Conservation (phyloP, 2,797 vertebrate species). For the Acanthornis magna region DNA sequence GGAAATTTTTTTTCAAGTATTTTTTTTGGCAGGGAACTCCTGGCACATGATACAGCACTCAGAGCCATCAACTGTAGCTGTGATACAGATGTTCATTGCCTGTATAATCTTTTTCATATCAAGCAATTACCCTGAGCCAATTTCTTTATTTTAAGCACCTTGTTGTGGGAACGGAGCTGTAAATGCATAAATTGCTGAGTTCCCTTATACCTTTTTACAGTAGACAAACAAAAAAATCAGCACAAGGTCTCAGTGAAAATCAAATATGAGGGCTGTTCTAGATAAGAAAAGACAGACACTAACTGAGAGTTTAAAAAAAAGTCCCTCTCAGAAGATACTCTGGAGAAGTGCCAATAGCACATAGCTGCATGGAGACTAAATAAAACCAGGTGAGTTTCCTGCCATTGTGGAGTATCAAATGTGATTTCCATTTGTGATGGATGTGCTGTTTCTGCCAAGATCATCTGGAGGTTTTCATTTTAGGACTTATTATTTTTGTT, state of each 20-base stretch:
- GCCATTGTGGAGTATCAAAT: constrained; percentile 58
- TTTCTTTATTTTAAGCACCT: constrained; percentile 68
- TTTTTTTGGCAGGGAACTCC: constrained; percentile 54
- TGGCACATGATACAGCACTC: constrained; percentile 50
- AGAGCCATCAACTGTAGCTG: constrained; percentile 64
- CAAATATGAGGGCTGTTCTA: constrained; percentile 4
- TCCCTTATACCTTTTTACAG: background rate
- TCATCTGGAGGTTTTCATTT: constrained; percentile 49
- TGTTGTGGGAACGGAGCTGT: constrained; percentile 54
- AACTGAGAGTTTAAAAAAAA: background rate
- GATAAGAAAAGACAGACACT: constrained; percentile 38
- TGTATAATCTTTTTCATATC: constrained; percentile 65
- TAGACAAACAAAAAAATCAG: background rate
- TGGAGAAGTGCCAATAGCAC: constrained; percentile 48
- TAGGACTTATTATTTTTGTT: constrained; percentile 36
- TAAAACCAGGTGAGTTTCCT: constrained; percentile 69
- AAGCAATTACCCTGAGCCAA: constrained; percentile 54
- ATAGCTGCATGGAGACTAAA: constrained; percentile 52
- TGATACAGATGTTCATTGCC: constrained; percentile 67
- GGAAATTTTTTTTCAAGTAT: constrained; percentile 15
- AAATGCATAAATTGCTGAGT: constrained; percentile 27
- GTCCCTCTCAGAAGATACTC: background rate
- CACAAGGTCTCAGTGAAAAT: background rate
- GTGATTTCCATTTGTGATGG: constrained; percentile 64
- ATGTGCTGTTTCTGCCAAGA: constrained; percentile 37